phyloP scores from a whole-genome alignment of 2,113 vertebrate species.

The Syngnathoides biaculeatus region DNA sequence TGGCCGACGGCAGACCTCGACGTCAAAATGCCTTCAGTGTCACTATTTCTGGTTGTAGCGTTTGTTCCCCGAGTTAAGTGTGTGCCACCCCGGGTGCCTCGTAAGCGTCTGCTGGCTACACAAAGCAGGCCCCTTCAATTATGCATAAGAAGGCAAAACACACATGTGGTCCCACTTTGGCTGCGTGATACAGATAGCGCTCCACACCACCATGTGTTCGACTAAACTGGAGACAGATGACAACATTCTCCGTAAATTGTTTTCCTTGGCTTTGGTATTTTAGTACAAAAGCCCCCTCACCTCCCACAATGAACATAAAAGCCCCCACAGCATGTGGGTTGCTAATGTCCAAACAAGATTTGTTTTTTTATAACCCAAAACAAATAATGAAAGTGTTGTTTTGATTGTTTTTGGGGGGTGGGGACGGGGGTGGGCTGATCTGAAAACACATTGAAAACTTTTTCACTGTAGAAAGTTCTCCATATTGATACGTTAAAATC shows the following conservation, averaged over 20 bases:
- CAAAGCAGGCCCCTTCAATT: conserved; percentile 41
- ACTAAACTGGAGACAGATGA: conserved; percentile 22
- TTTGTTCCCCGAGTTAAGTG: conserved; percentile 46
- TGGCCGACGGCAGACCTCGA: conserved; percentile 17
- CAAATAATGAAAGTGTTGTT: neutral
- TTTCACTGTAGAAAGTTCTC: neutral
- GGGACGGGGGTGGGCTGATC: neutral
- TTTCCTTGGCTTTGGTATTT: conserved; percentile 36
- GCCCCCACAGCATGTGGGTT: conserved; percentile 9
- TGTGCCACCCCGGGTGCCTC: conserved; percentile 37
- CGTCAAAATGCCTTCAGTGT: conserved; percentile 39
- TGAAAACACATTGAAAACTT: neutral
- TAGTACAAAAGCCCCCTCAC: conserved; percentile 39
- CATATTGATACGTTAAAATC: neutral
- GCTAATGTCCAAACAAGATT: conserved; percentile 14
- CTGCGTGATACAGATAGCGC: conserved; percentile 4
- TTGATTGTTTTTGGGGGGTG: neutral
- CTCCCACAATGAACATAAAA: conserved; percentile 14
- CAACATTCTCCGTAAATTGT: conserved; percentile 22
- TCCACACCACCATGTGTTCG: conserved; percentile 1
- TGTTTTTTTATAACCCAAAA: neutral
- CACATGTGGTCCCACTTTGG: conserved; percentile 31
- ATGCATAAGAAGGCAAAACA: conserved; percentile 46
- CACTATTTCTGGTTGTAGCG: conserved; percentile 40
- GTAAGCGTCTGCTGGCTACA: conserved; percentile 46